Base-by-base conservation (phyloP, 1,140 invertebrate species). In the Metopolophium dirhodum region DNA sequence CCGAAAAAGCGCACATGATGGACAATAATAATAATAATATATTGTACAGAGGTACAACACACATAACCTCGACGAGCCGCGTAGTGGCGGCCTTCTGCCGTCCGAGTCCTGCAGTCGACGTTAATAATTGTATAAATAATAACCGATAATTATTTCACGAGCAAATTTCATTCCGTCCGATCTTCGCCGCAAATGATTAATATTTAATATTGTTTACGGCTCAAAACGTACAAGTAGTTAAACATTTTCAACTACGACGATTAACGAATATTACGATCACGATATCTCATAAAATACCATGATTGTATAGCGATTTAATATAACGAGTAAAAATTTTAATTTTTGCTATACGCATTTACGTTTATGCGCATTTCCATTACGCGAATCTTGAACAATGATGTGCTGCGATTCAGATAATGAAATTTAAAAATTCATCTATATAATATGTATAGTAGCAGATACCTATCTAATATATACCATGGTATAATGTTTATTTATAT, bases 51-150 rank as follows among this genome's bases (percentile, higher is more conserved):
- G 8, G 7, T 77, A n/a, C 14, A 77, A n/a, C 14, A 77, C 14
- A 14, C 30, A n/a, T 87, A 87, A 88, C 88, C 88, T 89, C 88
- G 88, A 57, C 35, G 22, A 89, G 49, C 35, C 57, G 41, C 23
- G 22, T 37, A 57, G 88, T 9, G 35, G 88, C n/a, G 49, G 88
- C 88, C 88, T 54, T 89, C 88, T 57, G 49, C 51, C 88, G 47
- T 37, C 49, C n/a, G 51, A 54, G 49, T 89, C 49, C 20, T 77
- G 30, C 30, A 37, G 35, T 54, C 9, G n/a, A 61, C 57, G 30
- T 61, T n/a, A 77, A 54, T 89, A 89, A 47, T 88, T 51, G 22
- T 7, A 77, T 77, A 77, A 89, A 14, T 89, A 54, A 89, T 54
- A 37, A 57, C 51, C 45, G 30, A 26, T 54, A 57, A 57, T 88